Evolutionary conservation across 1,140 invertebrate genomes (phyloP).

Genomic region (Euwallacea fornicatus): DNA sequence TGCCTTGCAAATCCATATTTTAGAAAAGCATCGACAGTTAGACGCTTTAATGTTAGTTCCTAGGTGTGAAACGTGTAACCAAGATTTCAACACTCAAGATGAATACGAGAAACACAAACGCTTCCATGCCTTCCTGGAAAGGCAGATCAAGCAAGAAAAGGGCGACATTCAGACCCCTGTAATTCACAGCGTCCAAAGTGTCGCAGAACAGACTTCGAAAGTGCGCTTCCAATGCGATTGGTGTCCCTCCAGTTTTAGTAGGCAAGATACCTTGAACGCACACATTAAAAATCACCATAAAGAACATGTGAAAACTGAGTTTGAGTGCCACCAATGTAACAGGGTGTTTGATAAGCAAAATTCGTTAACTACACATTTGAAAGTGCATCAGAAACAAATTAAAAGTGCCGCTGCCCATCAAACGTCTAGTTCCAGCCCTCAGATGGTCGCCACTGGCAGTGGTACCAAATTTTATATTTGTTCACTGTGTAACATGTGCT

Average conservation of each 20-base stretch:
- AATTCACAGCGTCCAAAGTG: conserved; percentile 22
- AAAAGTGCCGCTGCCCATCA: neutral
- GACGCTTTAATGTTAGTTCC: conserved; percentile 44
- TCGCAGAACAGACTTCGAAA: conserved; percentile 10
- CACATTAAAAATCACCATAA: conserved; percentile 45
- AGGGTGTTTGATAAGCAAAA: conserved; percentile 49
- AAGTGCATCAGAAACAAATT: conserved; percentile 48
- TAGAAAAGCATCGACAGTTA: conserved; percentile 48
- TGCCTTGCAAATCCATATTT: conserved; percentile 48
- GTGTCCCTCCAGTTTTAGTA: conserved; percentile 44
- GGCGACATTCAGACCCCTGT: conserved; percentile 16
- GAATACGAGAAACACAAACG: conserved; percentile 48
- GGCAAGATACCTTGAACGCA: conserved; percentile 42
- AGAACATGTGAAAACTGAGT: conserved; percentile 36
- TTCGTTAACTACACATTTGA: conserved; percentile 47
- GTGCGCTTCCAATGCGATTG: conserved; percentile 41
- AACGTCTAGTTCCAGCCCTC: neutral
- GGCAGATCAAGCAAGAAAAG: conserved; percentile 38
- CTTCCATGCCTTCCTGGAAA: conserved; percentile 45
- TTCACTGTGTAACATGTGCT: conserved; percentile 48
- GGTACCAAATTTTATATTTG: conserved; percentile 41
- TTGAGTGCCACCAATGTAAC: conserved; percentile 45
- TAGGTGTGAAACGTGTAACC: conserved; percentile 46
- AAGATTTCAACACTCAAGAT: conserved; percentile 45
- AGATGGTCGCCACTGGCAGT: neutral